Base-by-base conservation (phyloP, 2,113 vertebrate genomes). In the Trachemys scripta region DNA sequence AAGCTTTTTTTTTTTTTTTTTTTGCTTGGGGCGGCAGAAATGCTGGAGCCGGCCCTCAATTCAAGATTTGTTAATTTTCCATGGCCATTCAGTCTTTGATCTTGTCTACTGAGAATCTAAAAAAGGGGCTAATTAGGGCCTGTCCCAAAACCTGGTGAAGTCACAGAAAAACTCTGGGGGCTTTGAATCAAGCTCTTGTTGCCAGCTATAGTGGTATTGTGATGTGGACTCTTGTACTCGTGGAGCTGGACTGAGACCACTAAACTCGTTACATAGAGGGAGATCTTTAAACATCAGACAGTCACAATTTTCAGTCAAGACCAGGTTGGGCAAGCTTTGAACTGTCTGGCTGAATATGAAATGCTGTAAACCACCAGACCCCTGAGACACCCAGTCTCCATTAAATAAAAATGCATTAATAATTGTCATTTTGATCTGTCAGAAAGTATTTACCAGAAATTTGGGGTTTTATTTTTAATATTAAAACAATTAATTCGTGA, bases 41-140 rank as follows among this genome's bases (percentile, higher is more conserved):
- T 45, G 42, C 42, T 45, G 42, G 42, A 42, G 42, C 42, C 42
- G 42, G 42, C 42, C 42, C 42, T 45, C 5, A 85, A n/a, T 19
- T 80, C 93, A 90, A 93, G 94, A 65, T 79, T 85, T 69, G 88
- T 96, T 96, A 90, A 89, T 69, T 90, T 81, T 92, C 72, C 38
- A 76, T 45, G 20, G 38, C 42, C 72, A 45, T 25, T 76, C 42
- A 76, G 42, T 45, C 80, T 92, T 93, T 59, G 57, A 72, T 72
- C 35, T 76, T 45, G 42, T 76, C 42, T 25, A 22, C 72, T 45
- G 42, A 25, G 22, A 76, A 76, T 76, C 24, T 76, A 45, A 45
- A 42, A 76, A 45, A 76, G 11, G 72, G 22, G 22, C 45, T 25
- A 45, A 38, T 17, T 22, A 10, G 65, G n/a, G 35, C n/a, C n/a